A percentile compares a stretch with the other conserved stretches of the same genome.
Evolutionary conservation across 2,113 vertebrate species (phyloP).

Genomic region (Chamaetylas fuelleborni): DNA sequence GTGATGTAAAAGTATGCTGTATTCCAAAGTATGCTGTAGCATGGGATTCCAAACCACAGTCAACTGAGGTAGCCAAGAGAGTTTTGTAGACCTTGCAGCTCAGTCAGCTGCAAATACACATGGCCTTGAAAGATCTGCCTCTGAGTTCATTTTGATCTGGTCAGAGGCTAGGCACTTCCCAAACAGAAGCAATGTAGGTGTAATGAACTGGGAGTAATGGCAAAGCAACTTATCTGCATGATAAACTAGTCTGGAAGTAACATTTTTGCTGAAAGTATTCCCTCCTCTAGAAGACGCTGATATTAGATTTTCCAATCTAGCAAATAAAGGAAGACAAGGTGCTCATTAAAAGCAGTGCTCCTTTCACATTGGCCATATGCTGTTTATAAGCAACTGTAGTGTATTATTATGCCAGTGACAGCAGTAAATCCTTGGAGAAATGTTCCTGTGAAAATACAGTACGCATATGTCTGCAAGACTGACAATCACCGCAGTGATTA

Average conservation of each 20-base stretch:
- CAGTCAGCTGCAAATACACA: neutral
- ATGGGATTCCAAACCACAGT: neutral
- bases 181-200: neutral
- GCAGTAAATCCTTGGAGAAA: neutral
- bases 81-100: neutral
- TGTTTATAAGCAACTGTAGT: neutral
- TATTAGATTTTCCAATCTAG: neutral
- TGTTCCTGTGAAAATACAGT: neutral
- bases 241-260: neutral
- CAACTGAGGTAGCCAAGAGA: neutral
- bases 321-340: neutral
- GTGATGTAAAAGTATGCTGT: neutral
- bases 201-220: neutral
- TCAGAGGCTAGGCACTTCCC: neutral
- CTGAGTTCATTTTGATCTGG: neutral
- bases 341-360: neutral
- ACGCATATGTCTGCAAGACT: neutral
- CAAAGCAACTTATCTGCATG: neutral
- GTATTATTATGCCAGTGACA: neutral
- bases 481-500: neutral
- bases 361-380: neutral
- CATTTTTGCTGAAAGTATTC: neutral
- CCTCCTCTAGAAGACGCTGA: neutral
- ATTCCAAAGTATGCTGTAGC: neutral
- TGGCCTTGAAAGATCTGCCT: neutral